phyloP scores from a whole-genome alignment of 2,113 vertebrate genomes.

The Eurypyga helias region DNA sequence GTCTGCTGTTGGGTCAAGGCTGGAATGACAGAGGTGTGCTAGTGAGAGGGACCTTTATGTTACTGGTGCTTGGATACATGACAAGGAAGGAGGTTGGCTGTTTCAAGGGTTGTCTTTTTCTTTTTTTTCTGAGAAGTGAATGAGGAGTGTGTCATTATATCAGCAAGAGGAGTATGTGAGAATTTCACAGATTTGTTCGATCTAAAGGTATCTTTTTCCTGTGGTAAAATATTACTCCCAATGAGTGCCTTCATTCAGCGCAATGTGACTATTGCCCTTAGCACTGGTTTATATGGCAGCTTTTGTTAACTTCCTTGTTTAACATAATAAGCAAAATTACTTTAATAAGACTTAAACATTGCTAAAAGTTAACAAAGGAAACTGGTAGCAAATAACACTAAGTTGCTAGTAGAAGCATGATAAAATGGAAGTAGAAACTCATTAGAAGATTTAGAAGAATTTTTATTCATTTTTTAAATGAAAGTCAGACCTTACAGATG shows the following conservation, averaged over 20 bases:
- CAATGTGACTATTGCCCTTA: not conserved
- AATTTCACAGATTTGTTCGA: not conserved
- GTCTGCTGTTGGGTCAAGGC: not conserved
- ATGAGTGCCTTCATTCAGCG: not conserved
- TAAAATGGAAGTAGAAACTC: not conserved
- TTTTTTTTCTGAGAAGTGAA: not conserved
- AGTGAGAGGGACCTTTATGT: not conserved
- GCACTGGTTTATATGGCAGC: not conserved
- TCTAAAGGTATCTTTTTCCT: not conserved
- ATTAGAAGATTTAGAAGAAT: not conserved
- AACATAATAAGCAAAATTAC: not conserved
- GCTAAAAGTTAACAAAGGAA: not conserved
- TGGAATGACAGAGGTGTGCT: not conserved
- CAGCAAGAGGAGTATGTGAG: not conserved
- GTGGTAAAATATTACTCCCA: not conserved
- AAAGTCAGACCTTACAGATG: not conserved
- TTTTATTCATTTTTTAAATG: not conserved
- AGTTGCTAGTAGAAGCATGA: not conserved
- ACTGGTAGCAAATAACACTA: not conserved
- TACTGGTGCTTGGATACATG: not conserved
- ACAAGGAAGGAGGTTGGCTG: not conserved
- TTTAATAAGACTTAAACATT: not conserved
- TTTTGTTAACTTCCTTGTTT: not conserved
- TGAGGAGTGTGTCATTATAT: not conserved
- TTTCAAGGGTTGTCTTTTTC: not conserved